Evolutionary conservation across 2,113 vertebrate genomes (phyloP).

Genomic region (Terrapene triunguis): DNA sequence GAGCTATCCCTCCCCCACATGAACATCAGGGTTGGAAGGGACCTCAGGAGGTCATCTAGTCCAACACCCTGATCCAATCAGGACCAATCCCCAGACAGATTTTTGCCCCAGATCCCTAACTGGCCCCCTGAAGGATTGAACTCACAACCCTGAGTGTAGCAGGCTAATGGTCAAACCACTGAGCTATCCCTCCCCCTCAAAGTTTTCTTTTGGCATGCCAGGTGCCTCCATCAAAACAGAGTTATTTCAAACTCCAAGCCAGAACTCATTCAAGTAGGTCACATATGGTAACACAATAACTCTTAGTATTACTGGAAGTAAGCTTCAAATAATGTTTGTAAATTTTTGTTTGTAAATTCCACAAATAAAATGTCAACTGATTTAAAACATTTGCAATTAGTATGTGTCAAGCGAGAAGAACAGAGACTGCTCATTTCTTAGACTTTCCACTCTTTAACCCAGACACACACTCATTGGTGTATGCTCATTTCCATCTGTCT

Average conservation of each 20-base stretch:
- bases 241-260: slow-evolving; percentile 2
- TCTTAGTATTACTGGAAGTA: slow-evolving; percentile 26
- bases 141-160: too few species aligned
- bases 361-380: neutral
- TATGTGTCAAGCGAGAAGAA: neutral
- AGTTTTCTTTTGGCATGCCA: neutral
- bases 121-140: too few species aligned
- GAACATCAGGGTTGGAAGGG: too few species aligned
- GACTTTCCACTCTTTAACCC: neutral
- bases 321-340: neutral
- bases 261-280: slow-evolving; percentile 17
- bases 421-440: neutral
- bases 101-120: too few species aligned
- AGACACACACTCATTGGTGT: neutral
- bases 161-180: too few species aligned
- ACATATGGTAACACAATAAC: neutral
- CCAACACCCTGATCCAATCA: too few species aligned
- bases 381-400: neutral
- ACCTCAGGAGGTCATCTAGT: too few species aligned
- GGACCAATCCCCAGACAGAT: too few species aligned
- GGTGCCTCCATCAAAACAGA: neutral
- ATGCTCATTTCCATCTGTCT: neutral
- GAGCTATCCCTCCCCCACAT: too few species aligned
- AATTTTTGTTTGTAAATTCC: neutral
- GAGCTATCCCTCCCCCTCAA: too few species aligned